phyloP scores from a whole-genome alignment of 2,888 invertebrate species.

The Platycheirus rosarum region DNA sequence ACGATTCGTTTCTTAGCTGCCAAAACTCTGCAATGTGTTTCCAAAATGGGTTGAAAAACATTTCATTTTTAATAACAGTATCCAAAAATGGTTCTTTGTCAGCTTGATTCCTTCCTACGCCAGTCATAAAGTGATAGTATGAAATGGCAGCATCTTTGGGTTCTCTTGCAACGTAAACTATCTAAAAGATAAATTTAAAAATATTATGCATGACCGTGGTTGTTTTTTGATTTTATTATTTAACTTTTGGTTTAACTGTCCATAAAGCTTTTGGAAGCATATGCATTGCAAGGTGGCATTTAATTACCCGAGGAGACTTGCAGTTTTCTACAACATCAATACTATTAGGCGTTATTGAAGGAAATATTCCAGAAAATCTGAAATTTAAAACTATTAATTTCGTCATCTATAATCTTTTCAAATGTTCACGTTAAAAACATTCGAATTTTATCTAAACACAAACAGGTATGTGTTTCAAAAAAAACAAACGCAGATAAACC shows the following conservation, averaged over 20 bases:
- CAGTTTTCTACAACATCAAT: conserved; percentile 28
- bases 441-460: too few species aligned
- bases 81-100: conserved; percentile 83
- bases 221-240: not conserved
- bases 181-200: conserved; percentile 79
- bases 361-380: conserved; percentile 11
- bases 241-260: conserved; percentile 75
- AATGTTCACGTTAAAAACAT: too few species aligned
- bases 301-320: conserved; percentile 75
- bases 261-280: conserved; percentile 75
- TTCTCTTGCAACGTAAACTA: conserved; percentile 92
- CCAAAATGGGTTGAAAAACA: conserved; percentile 75
- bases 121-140: conserved; percentile 87
- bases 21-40: conserved; percentile 77
- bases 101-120: conserved; percentile 84
- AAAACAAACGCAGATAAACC: too few species aligned
- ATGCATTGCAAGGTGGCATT: conserved; percentile 76
- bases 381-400: not conserved
- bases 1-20: conserved; percentile 75
- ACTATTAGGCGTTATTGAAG: not conserved
- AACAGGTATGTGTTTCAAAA: too few species aligned
- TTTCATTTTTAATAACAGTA: conserved; percentile 61
- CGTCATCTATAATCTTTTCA: not conserved
- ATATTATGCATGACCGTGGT: not conserved
- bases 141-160: conserved; percentile 92